Base-by-base conservation (phyloP, 2,113 vertebrate genomes). In the Dasypus novemcinctus region DNA sequence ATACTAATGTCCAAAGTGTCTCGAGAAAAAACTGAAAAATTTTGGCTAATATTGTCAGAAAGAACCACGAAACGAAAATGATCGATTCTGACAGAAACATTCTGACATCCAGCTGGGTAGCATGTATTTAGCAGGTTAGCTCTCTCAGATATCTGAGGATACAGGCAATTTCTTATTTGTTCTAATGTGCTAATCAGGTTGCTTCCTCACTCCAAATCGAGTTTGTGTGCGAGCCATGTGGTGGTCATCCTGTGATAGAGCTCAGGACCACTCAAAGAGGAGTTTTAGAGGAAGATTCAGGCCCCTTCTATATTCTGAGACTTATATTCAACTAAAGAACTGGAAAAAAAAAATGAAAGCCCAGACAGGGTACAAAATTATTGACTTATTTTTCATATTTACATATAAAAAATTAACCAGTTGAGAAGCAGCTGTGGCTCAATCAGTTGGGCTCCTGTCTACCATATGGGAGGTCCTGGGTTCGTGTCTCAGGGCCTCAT, bases 41-140 rank as follows among this genome's bases (percentile, higher is more conserved):
- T 74, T 76, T 3, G 38, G 54, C 17, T 79, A 63, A 18, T 72
- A 18, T 52, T 82, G 6, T 93, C 46, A 14, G 18, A 52, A 80
- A 78, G 74, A 92, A 72, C 12, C 38, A 27, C 68, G 81, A 20
- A 66, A 33, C 36, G 61, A 36, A 92, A 82, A 80, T 52, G n/a
- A 63, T 12, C 66, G 49, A 49, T 43, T 75, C 94, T 94, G 64
- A 93, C n/a, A 64, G 66, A 72, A 81, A 63, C 79, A 69, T 87
- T 64, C 64, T 36, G 43, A 76, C 71, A 91, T 86, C 41, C 57
- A 75, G 23, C 57, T 69, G 43, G 46, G 23, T 75, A 10, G n/a
- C 1, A 21, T 66, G 11, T 78, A 38, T 41, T 78, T 31, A 78
- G 57, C 41, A 88, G 64, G 33, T 71, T 68, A 83, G 76, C 72